Base-by-base conservation (phyloP, 2,888 invertebrate species). In the Uloborus plumipes region DNA sequence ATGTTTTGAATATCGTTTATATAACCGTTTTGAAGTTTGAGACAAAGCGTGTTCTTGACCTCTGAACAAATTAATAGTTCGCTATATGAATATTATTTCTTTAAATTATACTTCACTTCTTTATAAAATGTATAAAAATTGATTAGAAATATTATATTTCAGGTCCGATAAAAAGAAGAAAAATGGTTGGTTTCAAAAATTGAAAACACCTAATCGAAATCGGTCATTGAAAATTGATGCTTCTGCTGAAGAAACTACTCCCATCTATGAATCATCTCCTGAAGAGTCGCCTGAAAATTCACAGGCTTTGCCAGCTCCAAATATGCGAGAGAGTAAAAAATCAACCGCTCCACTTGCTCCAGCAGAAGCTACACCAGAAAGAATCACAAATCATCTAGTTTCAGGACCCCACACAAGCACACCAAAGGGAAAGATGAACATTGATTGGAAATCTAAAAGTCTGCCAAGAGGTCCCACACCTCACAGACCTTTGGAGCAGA, bases 371-470 rank as follows among this genome's bases (percentile, higher is more conserved):
- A 81, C 80, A 14, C 80, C 80, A 15, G 64, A 70, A 39, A 16
- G 20, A 51, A 31, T n/a, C 31, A 31, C 31, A 6, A 58, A 81
- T 39, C 20, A 70, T 13, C 51, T 18, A 4, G 55, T 47, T 0
- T 18, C n/a, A 15, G 82, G 82, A 50, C 83, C 77, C 16, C 77
- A 83, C 18, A 83, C 83, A 6, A 83, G 83, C 47, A 83, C 83
- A 4, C 83, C 83, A 1, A 76, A 77, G 39, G 31, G 51, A 2
- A 49, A 26, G 13, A 26, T n/a, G 4, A 53, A 77, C n/a, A 18
- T 16, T 18, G 59, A 49, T n/a, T 31, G 18, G 16, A 20, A 9
- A 2, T 20, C 53, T 1, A 67, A 18, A 61, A 67, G 59, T 15
- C 18, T 26, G 14, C 65, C 53, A 16, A 31, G 66, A n/a, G 49